Conservation (phyloP, 2,113 vertebrate species). For the Tachysurus vachellii region DNA sequence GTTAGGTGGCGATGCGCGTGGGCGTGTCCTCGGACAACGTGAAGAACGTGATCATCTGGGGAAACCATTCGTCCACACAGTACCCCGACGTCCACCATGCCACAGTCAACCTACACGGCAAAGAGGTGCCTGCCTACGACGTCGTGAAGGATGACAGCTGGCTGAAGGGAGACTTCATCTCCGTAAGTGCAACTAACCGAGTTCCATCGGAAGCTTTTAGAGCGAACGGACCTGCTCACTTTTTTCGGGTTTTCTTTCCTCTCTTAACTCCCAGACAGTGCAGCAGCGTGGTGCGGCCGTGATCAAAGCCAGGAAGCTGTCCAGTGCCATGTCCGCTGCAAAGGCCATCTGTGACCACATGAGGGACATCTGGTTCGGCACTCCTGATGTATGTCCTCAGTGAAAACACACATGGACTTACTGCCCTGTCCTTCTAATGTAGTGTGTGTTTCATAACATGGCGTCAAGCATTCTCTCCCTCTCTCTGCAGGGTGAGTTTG, state of each 20-base stretch:
- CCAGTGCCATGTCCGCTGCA: conserved; percentile 97
- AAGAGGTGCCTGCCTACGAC: conserved; percentile 81
- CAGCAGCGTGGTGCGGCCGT: conserved; percentile 93
- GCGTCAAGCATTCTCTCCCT: neutral
- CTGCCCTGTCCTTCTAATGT: neutral
- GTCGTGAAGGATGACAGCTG: conserved; percentile 89
- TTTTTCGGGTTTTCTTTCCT: neutral
- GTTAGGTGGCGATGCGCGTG: conserved; percentile 88
- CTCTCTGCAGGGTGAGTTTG: conserved; percentile 85
- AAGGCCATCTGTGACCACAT: conserved; percentile 97
- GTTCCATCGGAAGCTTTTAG: neutral
- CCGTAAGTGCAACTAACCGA: conserved; percentile 71
- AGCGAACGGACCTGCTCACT: neutral
- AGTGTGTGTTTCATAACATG: neutral
- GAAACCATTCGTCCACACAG: conserved; percentile 97
- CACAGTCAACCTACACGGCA: conserved; percentile 78
- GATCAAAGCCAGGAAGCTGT: conserved; percentile 94
- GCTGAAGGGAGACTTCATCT: conserved; percentile 91
- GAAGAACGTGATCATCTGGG: conserved; percentile 98
- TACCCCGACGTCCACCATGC: conserved; percentile 94
- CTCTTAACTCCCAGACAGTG: conserved; percentile 79
- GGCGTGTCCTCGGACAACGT: conserved; percentile 82
- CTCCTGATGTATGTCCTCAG: conserved; percentile 80
- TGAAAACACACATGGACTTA: neutral
- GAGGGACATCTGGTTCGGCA: conserved; percentile 96